These are phyloP conservation scores for Sturnus vulgaris DNA, from an alignment of 2,113 vertebrate genomes.

Conservation along the genomic window DNA sequence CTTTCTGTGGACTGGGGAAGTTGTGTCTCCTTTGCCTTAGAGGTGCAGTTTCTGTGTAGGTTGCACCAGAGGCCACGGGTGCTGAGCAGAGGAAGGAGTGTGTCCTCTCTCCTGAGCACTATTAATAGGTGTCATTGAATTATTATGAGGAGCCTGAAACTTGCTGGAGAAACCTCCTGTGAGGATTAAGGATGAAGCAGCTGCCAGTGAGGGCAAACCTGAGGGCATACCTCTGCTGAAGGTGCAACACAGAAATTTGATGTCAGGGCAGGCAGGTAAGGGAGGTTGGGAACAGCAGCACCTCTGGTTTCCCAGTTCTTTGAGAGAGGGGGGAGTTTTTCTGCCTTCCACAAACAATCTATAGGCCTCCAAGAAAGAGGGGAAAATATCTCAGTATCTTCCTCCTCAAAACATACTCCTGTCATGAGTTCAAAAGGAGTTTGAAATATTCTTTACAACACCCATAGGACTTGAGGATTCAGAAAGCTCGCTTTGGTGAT, in stretches of 20 bases:
- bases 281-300: neutral
- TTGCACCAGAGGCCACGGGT: neutral
- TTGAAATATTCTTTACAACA: neutral
- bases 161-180: neutral
- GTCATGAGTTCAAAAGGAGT: neutral
- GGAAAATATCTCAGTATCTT: neutral
- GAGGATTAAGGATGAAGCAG: neutral
- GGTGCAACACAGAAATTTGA: neutral
- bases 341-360: neutral
- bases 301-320: neutral
- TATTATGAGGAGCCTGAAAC: neutral
- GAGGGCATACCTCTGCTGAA: neutral
- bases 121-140: fast-evolving
- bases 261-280: neutral
- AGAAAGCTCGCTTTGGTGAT: neutral
- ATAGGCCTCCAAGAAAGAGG: neutral
- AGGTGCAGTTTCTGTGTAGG: neutral
- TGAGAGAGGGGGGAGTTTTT: neutral
- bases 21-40: neutral
- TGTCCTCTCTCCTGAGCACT: neutral
- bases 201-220: neutral
- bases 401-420: neutral
- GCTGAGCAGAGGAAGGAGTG: neutral
- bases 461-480: neutral
- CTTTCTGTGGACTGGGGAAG: neutral